Evolutionary conservation across 2,113 vertebrate genomes (phyloP), one percentile per base, ranked within the genome.

Genomic region (Semnornis frantzii): DNA sequence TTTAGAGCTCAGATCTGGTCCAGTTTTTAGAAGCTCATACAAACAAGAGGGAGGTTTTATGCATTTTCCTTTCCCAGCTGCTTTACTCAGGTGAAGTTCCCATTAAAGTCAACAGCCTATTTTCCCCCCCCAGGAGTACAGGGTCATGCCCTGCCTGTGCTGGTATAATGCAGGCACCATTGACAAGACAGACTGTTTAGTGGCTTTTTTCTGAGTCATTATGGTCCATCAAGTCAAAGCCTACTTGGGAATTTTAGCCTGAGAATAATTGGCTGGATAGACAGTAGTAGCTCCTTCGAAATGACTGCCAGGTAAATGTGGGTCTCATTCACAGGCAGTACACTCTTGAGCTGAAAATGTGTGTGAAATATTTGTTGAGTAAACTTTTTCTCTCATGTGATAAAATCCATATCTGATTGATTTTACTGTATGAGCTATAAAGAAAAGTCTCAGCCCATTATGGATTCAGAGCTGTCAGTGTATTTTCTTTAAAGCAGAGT

Each of bases 181-280:
- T 97, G 97, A 97, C 96, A 98, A 97, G 97, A 97, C 81, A 94
- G 95, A 97, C 92, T 97, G 95, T 96, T 97, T 95, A 97, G 96
- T 95, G 89, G 83, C 64, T 91, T 97, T 97, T 94, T 96, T 72
- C 28, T 77, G 89, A 97, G 95, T 96, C 96, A 97, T 98, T 97
- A 97, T 97, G 97, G 97, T 97, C 96, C 93, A 97, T 98, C 97
- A 98, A 98, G 97, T 97, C 97, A 97, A 96, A 96, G 96, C 57
- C 94, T 95, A 94, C 93, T 95, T 97, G 96, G 92, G 94, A 97
- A 96, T 97, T 98, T 96, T 85, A 96, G 90, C 96, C 95, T 95
- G 96, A 95, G 85, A 97, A 95, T 97, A 98, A 97, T 97, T 97
- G 97, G 89, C 76, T 86, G 85, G 65, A 97, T 96, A 95, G 95